phyloP scores from a whole-genome alignment of 1,140 invertebrate genomes.

The Megalopta genalis region DNA sequence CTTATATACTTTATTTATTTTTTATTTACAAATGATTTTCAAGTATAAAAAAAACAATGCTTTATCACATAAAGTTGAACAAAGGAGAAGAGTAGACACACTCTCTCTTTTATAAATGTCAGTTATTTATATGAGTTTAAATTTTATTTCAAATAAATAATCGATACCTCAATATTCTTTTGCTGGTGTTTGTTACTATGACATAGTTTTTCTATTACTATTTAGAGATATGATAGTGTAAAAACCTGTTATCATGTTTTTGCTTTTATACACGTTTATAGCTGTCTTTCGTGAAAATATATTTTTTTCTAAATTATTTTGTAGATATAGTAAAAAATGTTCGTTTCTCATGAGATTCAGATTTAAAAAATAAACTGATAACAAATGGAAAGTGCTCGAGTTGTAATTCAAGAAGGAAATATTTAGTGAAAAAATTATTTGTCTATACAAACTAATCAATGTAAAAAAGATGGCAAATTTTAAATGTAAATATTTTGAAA shows the following conservation, averaged over 20 bases:
- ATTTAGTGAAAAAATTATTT: background rate
- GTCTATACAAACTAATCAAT: background rate
- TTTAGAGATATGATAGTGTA: background rate
- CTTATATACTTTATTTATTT: slow-evolving; percentile 5
- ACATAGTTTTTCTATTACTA: background rate
- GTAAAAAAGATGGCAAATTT: background rate
- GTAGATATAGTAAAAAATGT: background rate
- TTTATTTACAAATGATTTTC: slow-evolving; percentile 43
- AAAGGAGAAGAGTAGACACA: slow-evolving; percentile 16
- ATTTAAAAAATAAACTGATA: background rate
- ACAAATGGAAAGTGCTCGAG: background rate
- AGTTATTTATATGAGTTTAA: background rate
- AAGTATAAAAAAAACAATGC: slow-evolving; percentile 1
- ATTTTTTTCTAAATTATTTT: background rate
- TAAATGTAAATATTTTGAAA: slow-evolving; percentile 1
- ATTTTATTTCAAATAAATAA: background rate
- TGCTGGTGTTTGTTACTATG: background rate
- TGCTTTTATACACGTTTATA: background rate
- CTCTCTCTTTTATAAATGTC: slow-evolving; percentile 23
- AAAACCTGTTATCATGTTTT: slow-evolving; percentile 2
- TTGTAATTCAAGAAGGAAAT: slow-evolving; percentile 1
- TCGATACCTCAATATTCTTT: background rate
- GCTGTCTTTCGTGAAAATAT: background rate
- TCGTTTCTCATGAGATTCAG: slow-evolving; percentile 19
- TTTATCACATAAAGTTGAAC: background rate